Conservation (phyloP, 2,113 vertebrate species). For the Alces alces region DNA sequence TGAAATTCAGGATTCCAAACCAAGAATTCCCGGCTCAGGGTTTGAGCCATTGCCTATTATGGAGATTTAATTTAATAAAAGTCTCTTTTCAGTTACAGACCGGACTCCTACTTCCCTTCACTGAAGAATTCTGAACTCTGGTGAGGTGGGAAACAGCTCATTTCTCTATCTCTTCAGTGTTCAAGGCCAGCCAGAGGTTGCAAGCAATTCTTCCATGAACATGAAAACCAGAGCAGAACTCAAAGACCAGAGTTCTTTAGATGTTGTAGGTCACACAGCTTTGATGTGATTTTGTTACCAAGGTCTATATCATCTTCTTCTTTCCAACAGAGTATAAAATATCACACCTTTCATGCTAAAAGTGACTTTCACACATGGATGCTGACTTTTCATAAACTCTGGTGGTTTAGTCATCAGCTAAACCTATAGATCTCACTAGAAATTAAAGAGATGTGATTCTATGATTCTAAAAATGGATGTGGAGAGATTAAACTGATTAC, state of each 20-base stretch:
- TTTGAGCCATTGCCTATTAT: neutral
- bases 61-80: neutral
- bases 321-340: constrained; percentile 56
- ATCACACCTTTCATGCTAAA: constrained; percentile 52
- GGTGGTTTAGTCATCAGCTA: neutral
- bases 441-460: constrained; percentile 28
- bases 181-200: neutral
- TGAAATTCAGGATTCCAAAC: neutral
- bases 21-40: neutral
- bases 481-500: neutral
- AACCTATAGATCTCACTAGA: constrained; percentile 5
- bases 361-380: constrained; percentile 32
- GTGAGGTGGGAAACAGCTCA: neutral
- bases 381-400: constrained; percentile 38
- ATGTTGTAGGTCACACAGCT: constrained; percentile 51
- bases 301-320: constrained; percentile 38
- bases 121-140: neutral
- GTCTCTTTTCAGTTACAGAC: neutral
- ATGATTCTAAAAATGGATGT: constrained; percentile 40
- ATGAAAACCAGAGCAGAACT: constrained; percentile 18
- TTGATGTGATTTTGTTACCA: constrained; percentile 57
- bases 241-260: constrained; percentile 59
- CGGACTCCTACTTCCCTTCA: neutral
- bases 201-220: constrained; percentile 18
- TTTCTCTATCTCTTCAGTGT: neutral